Conservation (phyloP, 2,113 vertebrate genomes). For the Ailuropoda melanoleuca region DNA sequence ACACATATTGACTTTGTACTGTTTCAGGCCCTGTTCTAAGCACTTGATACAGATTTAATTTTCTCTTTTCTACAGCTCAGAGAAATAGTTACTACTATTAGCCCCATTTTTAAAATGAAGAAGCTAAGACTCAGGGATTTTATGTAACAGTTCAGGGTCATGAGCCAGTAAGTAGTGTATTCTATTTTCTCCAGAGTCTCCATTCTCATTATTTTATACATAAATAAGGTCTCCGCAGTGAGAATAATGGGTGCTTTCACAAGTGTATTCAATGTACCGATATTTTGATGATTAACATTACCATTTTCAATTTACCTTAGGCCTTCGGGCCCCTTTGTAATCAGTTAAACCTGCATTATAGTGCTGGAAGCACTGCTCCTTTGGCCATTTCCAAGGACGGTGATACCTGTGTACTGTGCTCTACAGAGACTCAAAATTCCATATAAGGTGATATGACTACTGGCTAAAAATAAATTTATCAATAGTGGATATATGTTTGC, state of each 20-base stretch:
- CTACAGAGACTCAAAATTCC: neutral
- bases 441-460: neutral
- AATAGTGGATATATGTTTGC: neutral
- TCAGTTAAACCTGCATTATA: neutral
- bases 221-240: neutral
- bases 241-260: neutral
- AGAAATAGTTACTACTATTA: neutral
- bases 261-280: neutral
- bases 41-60: neutral
- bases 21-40: neutral
- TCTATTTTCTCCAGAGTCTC: neutral
- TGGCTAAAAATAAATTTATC: neutral
- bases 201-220: neutral
- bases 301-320: neutral
- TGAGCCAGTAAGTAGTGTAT: neutral
- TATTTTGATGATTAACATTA: neutral
- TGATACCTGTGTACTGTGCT: neutral
- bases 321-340: neutral
- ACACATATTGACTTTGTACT: neutral
- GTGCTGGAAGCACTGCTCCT: accelerated
- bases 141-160: neutral
- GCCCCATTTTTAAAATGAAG: neutral
- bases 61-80: neutral
- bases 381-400: neutral
- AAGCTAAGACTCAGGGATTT: neutral